Percentiles rank a stretch among this genome's conserved stretches.
Evolutionary conservation across 2,888 invertebrate species (phyloP).

Genomic region (Eristalis arbustorum): DNA sequence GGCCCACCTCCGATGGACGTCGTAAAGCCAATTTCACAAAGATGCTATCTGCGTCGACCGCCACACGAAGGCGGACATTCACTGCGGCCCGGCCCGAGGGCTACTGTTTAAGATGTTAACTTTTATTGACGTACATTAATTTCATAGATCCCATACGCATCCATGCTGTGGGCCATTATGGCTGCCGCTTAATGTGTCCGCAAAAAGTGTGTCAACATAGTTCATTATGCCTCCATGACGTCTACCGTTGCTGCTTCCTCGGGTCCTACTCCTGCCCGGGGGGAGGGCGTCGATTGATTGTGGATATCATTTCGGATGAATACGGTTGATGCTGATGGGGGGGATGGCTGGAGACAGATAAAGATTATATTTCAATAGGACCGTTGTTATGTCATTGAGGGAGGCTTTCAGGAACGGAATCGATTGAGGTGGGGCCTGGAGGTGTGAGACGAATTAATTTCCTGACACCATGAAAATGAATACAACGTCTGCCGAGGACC

Average conservation of each 20-base stretch:
- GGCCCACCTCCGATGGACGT: not conserved
- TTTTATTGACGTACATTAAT: constrained; percentile 34
- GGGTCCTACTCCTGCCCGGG: not conserved
- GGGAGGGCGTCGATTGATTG: constrained; percentile 25
- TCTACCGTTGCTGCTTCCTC: not conserved
- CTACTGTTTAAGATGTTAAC: constrained; percentile 21
- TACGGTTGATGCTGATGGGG: not conserved
- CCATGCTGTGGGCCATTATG: not conserved
- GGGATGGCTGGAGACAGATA: not conserved
- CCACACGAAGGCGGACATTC: not conserved
- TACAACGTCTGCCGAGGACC: not conserved
- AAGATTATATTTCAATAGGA: constrained; percentile 23
- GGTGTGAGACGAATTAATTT: not conserved
- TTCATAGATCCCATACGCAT: constrained; percentile 7
- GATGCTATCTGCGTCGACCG: not conserved
- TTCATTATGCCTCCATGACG: not conserved
- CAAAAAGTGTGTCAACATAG: constrained; percentile 20
- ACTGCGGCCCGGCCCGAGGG: not conserved
- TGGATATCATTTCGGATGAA: constrained; percentile 18
- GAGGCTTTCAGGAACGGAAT: not conserved
- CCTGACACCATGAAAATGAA: not conserved
- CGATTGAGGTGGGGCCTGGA: not conserved
- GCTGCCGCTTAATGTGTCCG: constrained; percentile 1
- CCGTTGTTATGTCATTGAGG: constrained; percentile 1
- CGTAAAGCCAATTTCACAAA: constrained; percentile 36